Conservation (phyloP, 2,113 vertebrate species). For the Microcebus ravelobensis region DNA sequence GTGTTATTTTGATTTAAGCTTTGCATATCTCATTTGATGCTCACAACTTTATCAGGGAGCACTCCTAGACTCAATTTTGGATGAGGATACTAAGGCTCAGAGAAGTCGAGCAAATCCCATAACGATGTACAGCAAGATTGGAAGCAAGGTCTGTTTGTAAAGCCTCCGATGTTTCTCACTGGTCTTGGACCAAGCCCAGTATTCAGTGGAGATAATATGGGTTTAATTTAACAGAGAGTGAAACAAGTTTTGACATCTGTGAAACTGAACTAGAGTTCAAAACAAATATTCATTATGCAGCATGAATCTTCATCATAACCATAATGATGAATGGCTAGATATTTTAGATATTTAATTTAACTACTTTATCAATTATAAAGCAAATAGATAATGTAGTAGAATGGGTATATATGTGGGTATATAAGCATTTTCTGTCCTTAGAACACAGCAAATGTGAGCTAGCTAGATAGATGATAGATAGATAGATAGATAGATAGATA, state of each 20-base stretch:
- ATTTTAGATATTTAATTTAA: background rate
- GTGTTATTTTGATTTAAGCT: background rate
- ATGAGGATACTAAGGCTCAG: background rate
- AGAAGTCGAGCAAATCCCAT: background rate
- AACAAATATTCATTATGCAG: background rate
- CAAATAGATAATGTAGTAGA: background rate
- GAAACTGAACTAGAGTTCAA: conserved; percentile 2
- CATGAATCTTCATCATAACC: background rate
- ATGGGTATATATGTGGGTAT: background rate
- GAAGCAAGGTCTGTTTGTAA: background rate
- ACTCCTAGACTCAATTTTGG: background rate
- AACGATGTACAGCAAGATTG: background rate
- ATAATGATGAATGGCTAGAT: background rate
- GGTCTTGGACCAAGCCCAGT: background rate
- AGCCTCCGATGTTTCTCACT: background rate
- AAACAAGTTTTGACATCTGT: background rate
- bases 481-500: background rate
- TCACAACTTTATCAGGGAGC: background rate
- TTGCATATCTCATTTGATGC: background rate
- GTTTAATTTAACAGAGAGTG: background rate
- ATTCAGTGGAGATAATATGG: background rate
- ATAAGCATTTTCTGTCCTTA: background rate
- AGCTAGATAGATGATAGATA: background rate
- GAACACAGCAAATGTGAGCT: background rate
- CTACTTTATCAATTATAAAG: background rate